phyloP scores from a whole-genome alignment of 2,888 invertebrate genomes.

The Agrilus mali region DNA sequence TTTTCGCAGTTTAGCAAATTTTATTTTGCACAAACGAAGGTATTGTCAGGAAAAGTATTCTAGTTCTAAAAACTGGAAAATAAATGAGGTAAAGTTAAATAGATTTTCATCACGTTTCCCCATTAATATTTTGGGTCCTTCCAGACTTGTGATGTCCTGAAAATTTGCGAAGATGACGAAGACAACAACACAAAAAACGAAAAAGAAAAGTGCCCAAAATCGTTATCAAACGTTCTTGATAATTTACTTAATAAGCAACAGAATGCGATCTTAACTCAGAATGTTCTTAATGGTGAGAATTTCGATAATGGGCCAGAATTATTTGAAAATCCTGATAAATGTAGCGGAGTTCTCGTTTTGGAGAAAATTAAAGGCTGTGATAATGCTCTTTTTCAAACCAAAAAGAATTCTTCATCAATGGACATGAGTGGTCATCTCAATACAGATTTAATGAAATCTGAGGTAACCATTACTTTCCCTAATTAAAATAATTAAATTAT shows the following conservation, averaged over 20 bases:
- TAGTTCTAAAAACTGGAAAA: not conserved
- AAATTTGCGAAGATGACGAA: too few species aligned
- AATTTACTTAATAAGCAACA: conserved; percentile 17
- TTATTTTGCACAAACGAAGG: conserved; percentile 77
- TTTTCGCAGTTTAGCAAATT: conserved; percentile 77
- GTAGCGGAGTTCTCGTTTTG: conserved; percentile 29
- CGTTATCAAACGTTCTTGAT: too few species aligned
- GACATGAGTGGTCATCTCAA: conserved; percentile 29
- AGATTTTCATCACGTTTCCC: not conserved
- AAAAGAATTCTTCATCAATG: conserved; percentile 27
- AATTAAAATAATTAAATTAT: too few species aligned
- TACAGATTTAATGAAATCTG: conserved; percentile 41
- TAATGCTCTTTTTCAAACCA: conserved; percentile 54
- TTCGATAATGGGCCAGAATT: conserved; percentile 13
- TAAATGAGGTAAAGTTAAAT: not conserved
- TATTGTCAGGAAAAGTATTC: conserved; percentile 55
- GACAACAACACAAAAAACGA: too few species aligned
- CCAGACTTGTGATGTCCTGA: too few species aligned
- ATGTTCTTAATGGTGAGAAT: conserved; percentile 19
- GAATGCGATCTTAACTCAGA: conserved; percentile 18
- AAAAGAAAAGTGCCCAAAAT: too few species aligned
- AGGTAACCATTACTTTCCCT: conserved; percentile 35
- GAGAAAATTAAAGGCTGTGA: conserved; percentile 46
- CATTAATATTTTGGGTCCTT: not conserved
- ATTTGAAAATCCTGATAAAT: conserved; percentile 7